These are phyloP conservation scores for Progne subis DNA, from an alignment of 2,113 vertebrate species.

Conservation along the genomic window DNA sequence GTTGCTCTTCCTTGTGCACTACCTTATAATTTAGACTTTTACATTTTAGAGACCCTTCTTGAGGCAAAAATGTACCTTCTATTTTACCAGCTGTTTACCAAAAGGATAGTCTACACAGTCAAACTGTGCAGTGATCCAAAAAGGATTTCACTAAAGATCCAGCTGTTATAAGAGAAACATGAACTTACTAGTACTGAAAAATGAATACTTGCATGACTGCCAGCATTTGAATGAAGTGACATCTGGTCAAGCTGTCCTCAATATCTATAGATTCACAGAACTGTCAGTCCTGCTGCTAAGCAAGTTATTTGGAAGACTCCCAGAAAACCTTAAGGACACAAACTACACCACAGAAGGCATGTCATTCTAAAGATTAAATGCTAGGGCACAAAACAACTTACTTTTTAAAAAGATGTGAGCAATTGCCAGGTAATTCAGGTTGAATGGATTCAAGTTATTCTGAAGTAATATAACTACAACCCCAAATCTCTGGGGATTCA, in stretches of 20 bases:
- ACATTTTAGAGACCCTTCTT: not conserved
- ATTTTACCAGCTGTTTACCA: not conserved
- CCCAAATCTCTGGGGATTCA: not conserved
- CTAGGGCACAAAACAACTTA: not conserved
- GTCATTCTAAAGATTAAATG: not conserved
- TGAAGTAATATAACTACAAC: not conserved
- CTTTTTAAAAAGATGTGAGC: not conserved
- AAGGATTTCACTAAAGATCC: not conserved
- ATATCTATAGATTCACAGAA: not conserved
- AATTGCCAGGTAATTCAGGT: not conserved
- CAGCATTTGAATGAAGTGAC: not conserved
- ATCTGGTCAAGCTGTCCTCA: constrained; percentile 8
- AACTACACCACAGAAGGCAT: not conserved
- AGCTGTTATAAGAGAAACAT: not conserved
- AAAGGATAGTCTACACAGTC: not conserved
- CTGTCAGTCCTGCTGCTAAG: not conserved
- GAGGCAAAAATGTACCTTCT: not conserved
- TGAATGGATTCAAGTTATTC: not conserved
- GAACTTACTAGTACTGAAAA: not conserved
- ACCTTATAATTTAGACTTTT: not conserved
- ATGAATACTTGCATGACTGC: not conserved
- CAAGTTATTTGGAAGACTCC: not conserved
- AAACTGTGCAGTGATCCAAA: not conserved
- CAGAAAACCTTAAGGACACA: not conserved
- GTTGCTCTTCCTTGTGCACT: not conserved